These are phyloP conservation scores for Lucilia cuprina DNA, from an alignment of 1,140 invertebrate species.

Conservation along the genomic window DNA sequence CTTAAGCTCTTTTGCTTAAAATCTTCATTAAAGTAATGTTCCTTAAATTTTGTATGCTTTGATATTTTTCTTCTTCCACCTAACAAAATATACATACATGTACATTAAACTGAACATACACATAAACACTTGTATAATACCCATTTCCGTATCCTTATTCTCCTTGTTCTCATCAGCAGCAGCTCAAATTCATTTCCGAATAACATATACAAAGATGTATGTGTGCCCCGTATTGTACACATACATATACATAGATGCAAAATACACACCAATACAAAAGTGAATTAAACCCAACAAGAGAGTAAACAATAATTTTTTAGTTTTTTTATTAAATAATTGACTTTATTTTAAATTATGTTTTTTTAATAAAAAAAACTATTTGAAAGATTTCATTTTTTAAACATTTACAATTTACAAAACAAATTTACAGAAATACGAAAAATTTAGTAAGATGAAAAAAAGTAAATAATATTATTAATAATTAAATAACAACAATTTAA, in stretches of 20 bases:
- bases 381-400: conserved; percentile 27
- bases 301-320: conserved; percentile 37
- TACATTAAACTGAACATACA: not conserved
- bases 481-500: not conserved
- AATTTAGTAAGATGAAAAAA: not conserved
- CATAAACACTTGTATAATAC: not conserved
- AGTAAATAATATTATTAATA: conserved; percentile 17
- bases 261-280: conserved; percentile 13
- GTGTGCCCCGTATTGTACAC: not conserved
- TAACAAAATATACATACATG: not conserved
- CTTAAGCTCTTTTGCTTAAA: no score
- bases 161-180: not conserved
- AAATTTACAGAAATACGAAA: conserved; percentile 16
- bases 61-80: not conserved
- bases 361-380: conserved; percentile 32
- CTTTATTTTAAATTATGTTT: not conserved
- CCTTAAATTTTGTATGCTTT: not conserved
- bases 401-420: conserved; percentile 31
- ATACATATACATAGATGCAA: conserved; percentile 13
- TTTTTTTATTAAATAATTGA: not conserved
- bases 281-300: conserved; percentile 34
- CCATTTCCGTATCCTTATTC: not conserved
- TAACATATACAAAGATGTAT: not conserved
- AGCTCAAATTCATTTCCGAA: not conserved
- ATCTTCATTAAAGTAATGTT: no score